These are phyloP conservation scores for Tribolium madens DNA, from an alignment of 1,140 invertebrate genomes.

Conservation along the genomic window DNA sequence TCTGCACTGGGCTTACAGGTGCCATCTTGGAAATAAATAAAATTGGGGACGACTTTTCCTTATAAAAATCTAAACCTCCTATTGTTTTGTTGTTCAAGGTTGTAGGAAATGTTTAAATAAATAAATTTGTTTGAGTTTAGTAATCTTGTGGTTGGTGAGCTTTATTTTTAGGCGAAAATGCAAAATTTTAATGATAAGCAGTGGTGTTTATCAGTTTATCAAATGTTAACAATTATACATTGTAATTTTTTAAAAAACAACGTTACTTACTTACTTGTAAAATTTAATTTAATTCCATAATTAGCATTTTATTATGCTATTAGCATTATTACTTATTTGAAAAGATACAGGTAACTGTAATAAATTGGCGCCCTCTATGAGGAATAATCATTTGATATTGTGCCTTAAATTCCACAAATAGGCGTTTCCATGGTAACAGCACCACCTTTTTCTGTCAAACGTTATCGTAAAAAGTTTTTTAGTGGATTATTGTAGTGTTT, in stretches of 20 bases:
- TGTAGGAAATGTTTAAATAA: background rate
- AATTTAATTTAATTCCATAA: no score
- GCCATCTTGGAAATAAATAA: constrained; percentile 46
- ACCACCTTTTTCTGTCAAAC: background rate
- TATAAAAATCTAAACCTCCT: background rate
- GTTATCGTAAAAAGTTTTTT: background rate
- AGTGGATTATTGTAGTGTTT: no score
- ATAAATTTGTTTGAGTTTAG: background rate
- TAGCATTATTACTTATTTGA: no score
- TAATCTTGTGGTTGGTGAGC: background rate
- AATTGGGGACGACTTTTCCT: background rate
- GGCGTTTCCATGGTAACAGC: background rate
- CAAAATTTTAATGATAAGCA: background rate
- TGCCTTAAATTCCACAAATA: background rate
- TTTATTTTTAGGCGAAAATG: background rate
- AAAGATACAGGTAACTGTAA: no score
- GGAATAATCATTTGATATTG: no score
- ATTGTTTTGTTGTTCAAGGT: background rate
- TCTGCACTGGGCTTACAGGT: constrained; percentile 55
- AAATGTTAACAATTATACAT: no score
- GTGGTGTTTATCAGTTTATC: no score
- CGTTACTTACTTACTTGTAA: no score
- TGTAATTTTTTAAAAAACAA: no score
- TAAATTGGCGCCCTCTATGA: no score
- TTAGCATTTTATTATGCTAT: no score